phyloP scores from a whole-genome alignment of 2,888 invertebrate species.

The Drosophila flavopinicola region DNA sequence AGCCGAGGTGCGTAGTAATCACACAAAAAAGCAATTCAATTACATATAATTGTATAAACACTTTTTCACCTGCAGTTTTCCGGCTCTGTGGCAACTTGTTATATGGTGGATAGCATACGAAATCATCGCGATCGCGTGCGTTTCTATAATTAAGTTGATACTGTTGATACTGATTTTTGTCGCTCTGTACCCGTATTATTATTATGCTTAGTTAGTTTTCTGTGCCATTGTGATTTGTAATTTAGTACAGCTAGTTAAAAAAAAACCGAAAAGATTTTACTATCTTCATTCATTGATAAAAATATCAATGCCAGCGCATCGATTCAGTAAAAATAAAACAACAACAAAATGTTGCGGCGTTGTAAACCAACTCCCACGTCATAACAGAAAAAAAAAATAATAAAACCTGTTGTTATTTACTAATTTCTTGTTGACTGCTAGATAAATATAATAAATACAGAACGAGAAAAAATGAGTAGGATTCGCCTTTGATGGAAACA shows the following conservation, averaged over 20 bases:
- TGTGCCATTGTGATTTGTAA: slow-evolving; percentile 66
- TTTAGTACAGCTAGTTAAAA: slow-evolving; percentile 40
- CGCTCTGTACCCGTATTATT: slow-evolving; percentile 31
- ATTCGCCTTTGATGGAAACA: slow-evolving; percentile 22
- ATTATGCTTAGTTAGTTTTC: slow-evolving; percentile 41
- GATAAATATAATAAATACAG: slow-evolving; percentile 42
- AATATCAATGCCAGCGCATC: slow-evolving; percentile 42
- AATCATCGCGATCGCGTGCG: slow-evolving; percentile 78
- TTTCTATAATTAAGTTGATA: slow-evolving; percentile 73
- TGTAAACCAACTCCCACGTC: slow-evolving; percentile 60
- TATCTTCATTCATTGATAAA: slow-evolving; percentile 68
- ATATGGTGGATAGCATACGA: slow-evolving; percentile 80
- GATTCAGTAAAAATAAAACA: slow-evolving; percentile 10
- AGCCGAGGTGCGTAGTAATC: slow-evolving; percentile 60
- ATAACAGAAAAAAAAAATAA: slow-evolving; percentile 23
- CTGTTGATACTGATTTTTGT: slow-evolving; percentile 32
- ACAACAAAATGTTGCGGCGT: slow-evolving; percentile 20
- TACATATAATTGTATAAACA: background rate
- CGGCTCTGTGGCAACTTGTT: slow-evolving; percentile 75
- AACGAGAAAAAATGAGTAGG: slow-evolving; percentile 55
- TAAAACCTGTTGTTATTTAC: slow-evolving; percentile 69
- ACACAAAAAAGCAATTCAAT: background rate
- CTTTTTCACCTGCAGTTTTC: slow-evolving; percentile 60
- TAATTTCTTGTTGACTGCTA: slow-evolving; percentile 50
- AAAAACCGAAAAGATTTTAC: slow-evolving; percentile 14